Base-by-base conservation (phyloP, 2,113 vertebrate species). In the Aramus guarauna region DNA sequence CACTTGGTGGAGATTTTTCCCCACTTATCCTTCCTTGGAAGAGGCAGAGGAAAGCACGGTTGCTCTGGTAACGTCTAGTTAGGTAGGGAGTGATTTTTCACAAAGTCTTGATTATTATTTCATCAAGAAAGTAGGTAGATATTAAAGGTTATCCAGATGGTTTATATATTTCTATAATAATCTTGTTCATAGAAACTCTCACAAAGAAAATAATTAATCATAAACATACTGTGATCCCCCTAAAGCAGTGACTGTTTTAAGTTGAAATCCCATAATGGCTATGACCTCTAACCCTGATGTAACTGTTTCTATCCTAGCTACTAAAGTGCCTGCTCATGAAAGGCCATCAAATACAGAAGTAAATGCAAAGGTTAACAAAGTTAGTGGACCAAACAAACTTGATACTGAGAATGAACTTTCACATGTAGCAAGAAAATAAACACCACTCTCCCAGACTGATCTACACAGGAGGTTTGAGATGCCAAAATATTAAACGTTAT, bases 371-470 rank as follows among this genome's bases (percentile, higher is more conserved):
- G 98, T 98, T 98, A 98, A 98, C 97, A 98, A 98, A 98, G 98
- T 98, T 98, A 98, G 97, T 50, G 98, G 98, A 98, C 98, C 98
- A 98, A 98, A 98, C 98, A 98, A 98, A 98, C 98, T 98, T 98
- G 98, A 98, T 98, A 98, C 98, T 97, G 97, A 96, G 97, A 97
- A 92, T 98, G 98, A 98, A 98, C 98, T 98, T 98, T 98, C 98
- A 97, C 98, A 98, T 98, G 94, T 92, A 98, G 86, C 97, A 98
- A 98, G 87, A 98, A 98, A 98, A 98, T 98, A 98, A 98, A 98
- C 98, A 98, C 58, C 62, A 9, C 94, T 97, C 92, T 98, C 91
- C 92, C 97, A 96, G 90, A 87, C 94, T 91, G 90, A 96, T 94
- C 96, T 97, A 97, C 97, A 97, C 96, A 97, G 98, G 98, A 98